phyloP scores from a whole-genome alignment of 2,113 vertebrate genomes.

The Rostratula benghalensis region DNA sequence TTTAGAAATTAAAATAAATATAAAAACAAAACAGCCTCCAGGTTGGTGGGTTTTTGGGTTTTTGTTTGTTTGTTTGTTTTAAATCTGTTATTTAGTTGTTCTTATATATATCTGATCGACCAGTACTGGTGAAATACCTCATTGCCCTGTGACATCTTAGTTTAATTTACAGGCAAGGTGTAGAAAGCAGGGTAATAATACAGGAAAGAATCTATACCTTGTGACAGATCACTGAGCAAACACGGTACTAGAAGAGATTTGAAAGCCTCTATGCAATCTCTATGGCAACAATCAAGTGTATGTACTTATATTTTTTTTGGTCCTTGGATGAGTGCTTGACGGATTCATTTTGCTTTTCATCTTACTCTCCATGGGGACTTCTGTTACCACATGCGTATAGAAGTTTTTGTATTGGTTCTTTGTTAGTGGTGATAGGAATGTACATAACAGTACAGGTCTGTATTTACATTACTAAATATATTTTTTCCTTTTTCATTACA shows the following conservation, averaged over 20 bases:
- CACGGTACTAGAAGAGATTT: not conserved
- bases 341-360: not conserved
- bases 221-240: not conserved
- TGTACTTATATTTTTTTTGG: not conserved
- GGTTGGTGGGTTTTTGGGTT: too few species aligned
- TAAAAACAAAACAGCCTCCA: not conserved
- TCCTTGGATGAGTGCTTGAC: not conserved
- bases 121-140: not conserved
- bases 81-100: not conserved
- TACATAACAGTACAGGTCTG: too few species aligned
- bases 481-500: not conserved
- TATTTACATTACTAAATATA: not conserved
- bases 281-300: not conserved
- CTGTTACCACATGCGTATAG: not conserved
- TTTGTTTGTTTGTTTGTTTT: too few species aligned
- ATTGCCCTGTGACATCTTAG: not conserved
- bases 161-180: conserved; percentile 6
- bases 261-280: not conserved
- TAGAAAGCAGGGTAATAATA: not conserved
- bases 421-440: not conserved
- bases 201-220: not conserved
- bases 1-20: not conserved
- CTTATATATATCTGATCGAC: not conserved
- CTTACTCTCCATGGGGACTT: not conserved
- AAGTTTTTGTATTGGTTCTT: not conserved